Percentiles rank a stretch among this genome's conserved stretches.
Conservation (phyloP, 2,113 vertebrate genomes). For the Geococcyx californianus region DNA sequence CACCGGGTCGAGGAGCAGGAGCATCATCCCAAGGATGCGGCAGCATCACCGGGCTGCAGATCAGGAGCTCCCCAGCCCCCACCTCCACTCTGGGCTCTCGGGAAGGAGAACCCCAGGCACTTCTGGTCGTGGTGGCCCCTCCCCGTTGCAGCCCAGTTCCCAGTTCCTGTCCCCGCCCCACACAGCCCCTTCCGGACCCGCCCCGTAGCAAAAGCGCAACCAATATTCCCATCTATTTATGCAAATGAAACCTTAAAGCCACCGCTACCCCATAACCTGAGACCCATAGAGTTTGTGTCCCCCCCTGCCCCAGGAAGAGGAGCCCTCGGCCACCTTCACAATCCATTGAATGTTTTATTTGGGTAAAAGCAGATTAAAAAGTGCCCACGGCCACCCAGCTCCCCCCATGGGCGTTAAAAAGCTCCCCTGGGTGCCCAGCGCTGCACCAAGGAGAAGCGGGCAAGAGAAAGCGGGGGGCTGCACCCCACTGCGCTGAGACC, state of each 20-base stretch:
- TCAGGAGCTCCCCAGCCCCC: background rate
- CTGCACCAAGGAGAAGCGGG: too few relatives aligned
- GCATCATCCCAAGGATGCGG: too few relatives aligned
- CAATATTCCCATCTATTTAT: background rate
- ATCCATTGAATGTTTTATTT: background rate
- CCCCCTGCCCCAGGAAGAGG: background rate
- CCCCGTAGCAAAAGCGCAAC: background rate
- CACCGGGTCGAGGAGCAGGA: too few relatives aligned
- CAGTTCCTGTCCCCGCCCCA: too few relatives aligned
- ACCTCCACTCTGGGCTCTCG: too few relatives aligned
- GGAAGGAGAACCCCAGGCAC: too few relatives aligned
- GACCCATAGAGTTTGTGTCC: too few relatives aligned
- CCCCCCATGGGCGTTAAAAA: background rate
- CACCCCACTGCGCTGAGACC: background rate
- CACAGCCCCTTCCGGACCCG: background rate
- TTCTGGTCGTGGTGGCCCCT: too few relatives aligned
- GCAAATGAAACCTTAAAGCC: background rate
- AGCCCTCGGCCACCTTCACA: background rate
- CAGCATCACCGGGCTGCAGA: too few relatives aligned
- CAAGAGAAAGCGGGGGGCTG: background rate
- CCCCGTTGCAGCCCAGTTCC: too few relatives aligned
- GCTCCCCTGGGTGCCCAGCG: background rate
- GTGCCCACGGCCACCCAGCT: too few relatives aligned
- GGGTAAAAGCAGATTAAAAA: background rate
- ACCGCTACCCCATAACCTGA: accelerated